These are phyloP conservation scores for Hippotragus niger DNA, from an alignment of 2,113 vertebrate species.

Conservation along the genomic window DNA sequence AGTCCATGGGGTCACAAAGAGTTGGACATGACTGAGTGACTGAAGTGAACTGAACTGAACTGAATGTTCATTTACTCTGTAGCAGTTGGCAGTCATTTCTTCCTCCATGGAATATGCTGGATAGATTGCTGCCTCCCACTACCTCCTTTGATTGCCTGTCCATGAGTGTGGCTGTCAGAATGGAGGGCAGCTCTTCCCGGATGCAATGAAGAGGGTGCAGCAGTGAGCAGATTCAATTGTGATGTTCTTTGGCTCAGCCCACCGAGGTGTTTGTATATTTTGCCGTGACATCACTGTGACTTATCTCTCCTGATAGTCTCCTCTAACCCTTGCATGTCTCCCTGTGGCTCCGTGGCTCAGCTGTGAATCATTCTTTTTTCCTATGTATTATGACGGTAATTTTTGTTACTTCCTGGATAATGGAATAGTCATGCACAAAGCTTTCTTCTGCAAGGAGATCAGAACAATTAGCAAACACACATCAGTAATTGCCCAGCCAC, in stretches of 20 bases:
- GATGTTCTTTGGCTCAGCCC: slow-evolving; percentile 45
- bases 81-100: background rate
- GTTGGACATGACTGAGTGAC: background rate
- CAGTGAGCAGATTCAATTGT: slow-evolving; percentile 30
- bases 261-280: slow-evolving; percentile 37
- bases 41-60: background rate
- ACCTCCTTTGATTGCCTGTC: background rate
- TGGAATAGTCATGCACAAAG: background rate
- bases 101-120: background rate
- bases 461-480: slow-evolving; percentile 13
- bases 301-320: slow-evolving; percentile 40
- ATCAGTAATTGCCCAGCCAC: background rate
- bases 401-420: slow-evolving; percentile 54
- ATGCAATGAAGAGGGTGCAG: background rate
- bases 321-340: slow-evolving; percentile 42
- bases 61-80: background rate
- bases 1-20: background rate
- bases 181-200: background rate
- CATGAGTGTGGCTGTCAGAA: slow-evolving; percentile 2
- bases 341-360: slow-evolving; percentile 50
- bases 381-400: slow-evolving; percentile 8
- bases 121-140: background rate
- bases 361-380: slow-evolving; percentile 60
- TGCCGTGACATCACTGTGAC: slow-evolving; percentile 58
- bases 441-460: slow-evolving; percentile 37